Percentiles rank a stretch among this genome's conserved stretches.
Evolutionary conservation across 2,113 vertebrate genomes (phyloP).

Genomic region (Lota lota): DNA sequence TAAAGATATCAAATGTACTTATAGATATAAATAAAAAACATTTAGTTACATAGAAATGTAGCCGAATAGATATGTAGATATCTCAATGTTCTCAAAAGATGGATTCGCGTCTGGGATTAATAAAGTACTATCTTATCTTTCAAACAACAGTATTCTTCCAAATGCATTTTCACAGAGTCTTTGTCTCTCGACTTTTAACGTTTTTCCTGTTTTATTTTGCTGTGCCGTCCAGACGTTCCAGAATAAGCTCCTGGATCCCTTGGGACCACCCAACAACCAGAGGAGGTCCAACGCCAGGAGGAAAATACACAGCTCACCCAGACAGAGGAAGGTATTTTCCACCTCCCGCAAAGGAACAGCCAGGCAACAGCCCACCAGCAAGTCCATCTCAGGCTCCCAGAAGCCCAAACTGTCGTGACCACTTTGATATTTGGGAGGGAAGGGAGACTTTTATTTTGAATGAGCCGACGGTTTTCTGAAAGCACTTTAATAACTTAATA

Average conservation of each 20-base stretch:
- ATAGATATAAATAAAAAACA: not conserved
- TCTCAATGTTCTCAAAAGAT: not conserved
- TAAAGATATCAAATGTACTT: not conserved
- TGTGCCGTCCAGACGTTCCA: slow-evolving; percentile 32
- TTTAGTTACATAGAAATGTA: not conserved
- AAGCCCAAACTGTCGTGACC: not conserved
- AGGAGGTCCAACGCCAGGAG: slow-evolving; percentile 36
- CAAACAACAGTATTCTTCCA: not conserved
- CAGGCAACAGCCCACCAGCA: not conserved
- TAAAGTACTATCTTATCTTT: not conserved
- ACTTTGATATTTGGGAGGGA: not conserved
- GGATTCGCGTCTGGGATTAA: not conserved
- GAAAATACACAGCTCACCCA: slow-evolving; percentile 15
- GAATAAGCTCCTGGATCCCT: slow-evolving; percentile 31
- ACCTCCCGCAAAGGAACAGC: slow-evolving; percentile 14
- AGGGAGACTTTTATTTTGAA: not conserved
- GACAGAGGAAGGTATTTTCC: slow-evolving; percentile 9
- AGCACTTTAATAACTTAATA: not conserved
- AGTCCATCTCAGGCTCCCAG: not conserved
- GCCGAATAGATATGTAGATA: not conserved
- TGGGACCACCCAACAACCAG: slow-evolving; percentile 28
- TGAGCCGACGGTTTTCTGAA: not conserved
- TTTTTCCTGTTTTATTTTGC: slow-evolving; percentile 9
- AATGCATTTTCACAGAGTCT: too few relatives aligned
- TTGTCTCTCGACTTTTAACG: slow-evolving; percentile 9